A percentile compares a stretch with the other conserved stretches of the same genome.
Evolutionary conservation across 2,113 vertebrate genomes (phyloP).

Genomic region (Anser brachyrhynchus): DNA sequence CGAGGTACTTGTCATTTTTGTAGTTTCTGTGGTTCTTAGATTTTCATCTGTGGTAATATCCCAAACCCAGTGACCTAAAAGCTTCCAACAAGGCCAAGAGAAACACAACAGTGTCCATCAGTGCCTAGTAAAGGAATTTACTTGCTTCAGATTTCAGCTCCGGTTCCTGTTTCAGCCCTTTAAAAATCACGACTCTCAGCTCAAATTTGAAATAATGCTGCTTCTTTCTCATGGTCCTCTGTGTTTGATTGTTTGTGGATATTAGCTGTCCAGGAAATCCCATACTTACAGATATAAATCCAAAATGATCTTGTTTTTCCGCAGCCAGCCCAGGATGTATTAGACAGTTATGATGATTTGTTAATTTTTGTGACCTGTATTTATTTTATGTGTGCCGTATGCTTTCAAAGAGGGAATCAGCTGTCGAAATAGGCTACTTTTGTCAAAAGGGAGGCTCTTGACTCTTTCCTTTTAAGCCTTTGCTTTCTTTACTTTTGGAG

Average conservation of each 20-base stretch:
- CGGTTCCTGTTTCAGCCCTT: constrained; percentile 78
- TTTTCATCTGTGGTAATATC: constrained; percentile 57
- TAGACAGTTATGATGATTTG: constrained; percentile 82
- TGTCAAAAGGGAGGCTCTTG: constrained; percentile 71
- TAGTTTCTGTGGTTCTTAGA: constrained; percentile 63
- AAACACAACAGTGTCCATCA: constrained; percentile 78
- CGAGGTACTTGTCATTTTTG: constrained; percentile 62
- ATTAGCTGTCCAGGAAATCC: constrained; percentile 86
- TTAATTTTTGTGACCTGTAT: constrained; percentile 82
- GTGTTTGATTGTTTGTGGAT: constrained; percentile 82
- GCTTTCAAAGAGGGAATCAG: constrained; percentile 73
- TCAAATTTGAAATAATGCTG: constrained; percentile 80
- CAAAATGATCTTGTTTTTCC: constrained; percentile 83
- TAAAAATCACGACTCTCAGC: constrained; percentile 77
- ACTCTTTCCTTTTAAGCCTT: constrained; percentile 70
- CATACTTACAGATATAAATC: constrained; percentile 83
- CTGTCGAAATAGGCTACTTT: constrained; percentile 75
- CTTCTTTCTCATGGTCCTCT: constrained; percentile 73
- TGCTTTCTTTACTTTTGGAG: constrained; percentile 68
- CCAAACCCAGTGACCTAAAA: constrained; percentile 73
- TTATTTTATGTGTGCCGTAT: constrained; percentile 80
- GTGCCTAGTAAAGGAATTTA: constrained; percentile 76
- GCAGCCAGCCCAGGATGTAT: constrained; percentile 80
- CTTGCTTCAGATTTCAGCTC: constrained; percentile 78
- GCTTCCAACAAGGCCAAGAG: constrained; percentile 68